These are phyloP conservation scores for Seira ritae DNA, from an alignment of 2,888 invertebrate genomes.

Conservation along the genomic window DNA sequence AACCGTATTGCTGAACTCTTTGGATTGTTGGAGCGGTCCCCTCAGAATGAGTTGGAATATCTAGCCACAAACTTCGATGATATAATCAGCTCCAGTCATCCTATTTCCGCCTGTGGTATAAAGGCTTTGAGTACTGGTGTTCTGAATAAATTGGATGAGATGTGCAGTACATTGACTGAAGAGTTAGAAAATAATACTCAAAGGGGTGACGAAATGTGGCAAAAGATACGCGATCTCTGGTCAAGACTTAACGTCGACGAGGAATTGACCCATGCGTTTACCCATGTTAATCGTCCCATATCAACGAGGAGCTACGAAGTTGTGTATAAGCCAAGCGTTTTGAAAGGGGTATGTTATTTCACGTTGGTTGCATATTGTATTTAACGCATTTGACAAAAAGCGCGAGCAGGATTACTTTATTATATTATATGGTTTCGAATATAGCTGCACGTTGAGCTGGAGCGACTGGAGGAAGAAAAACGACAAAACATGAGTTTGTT, in stretches of 20 bases:
- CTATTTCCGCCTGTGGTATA: slow-evolving; percentile 3
- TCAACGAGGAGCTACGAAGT: not conserved
- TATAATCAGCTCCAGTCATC: not conserved
- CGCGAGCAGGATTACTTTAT: not conserved
- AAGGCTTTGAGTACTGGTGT: slow-evolving; percentile 40
- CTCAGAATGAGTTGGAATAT: slow-evolving; percentile 38
- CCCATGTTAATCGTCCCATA: slow-evolving; percentile 41
- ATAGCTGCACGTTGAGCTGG: slow-evolving; percentile 82
- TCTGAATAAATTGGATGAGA: slow-evolving; percentile 46
- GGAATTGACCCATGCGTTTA: slow-evolving; percentile 49
- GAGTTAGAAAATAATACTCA: slow-evolving; percentile 35
- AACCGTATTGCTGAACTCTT: slow-evolving; percentile 28
- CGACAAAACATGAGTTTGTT: slow-evolving; percentile 83
- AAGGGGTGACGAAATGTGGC: slow-evolving; percentile 48
- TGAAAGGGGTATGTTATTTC: slow-evolving; percentile 57
- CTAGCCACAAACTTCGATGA: slow-evolving; percentile 21
- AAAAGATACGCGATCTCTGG: slow-evolving; percentile 63
- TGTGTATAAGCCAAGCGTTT: slow-evolving; percentile 44
- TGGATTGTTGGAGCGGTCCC: slow-evolving; percentile 27
- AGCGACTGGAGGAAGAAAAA: slow-evolving; percentile 85
- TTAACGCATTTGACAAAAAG: not conserved
- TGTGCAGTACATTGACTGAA: slow-evolving; percentile 12
- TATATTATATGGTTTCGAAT: slow-evolving; percentile 48
- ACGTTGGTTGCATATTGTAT: not conserved
- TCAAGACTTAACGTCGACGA: slow-evolving; percentile 56